Conservation (phyloP, 2,888 invertebrate genomes). For the Anoplius nigerrimus region DNA sequence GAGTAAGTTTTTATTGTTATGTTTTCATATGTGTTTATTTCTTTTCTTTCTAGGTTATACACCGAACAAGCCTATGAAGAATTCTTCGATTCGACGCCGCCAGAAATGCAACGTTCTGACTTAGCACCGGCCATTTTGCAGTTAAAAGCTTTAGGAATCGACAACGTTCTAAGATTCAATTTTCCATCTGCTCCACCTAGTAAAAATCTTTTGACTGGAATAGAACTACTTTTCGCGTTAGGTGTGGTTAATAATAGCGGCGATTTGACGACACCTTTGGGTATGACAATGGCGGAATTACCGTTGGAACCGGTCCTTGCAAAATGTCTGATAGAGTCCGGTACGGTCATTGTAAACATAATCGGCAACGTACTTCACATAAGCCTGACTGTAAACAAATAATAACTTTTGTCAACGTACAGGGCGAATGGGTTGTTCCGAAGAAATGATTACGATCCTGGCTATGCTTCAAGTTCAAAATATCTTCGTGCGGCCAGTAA, state of each 20-base stretch:
- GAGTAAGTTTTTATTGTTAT: not conserved
- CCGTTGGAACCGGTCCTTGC: conserved; percentile 92
- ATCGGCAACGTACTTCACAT: not conserved
- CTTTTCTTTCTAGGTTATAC: conserved; percentile 79
- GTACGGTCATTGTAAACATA: conserved; percentile 66
- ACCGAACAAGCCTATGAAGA: conserved; percentile 86
- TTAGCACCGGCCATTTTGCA: conserved; percentile 90
- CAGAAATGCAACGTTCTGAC: conserved; percentile 95
- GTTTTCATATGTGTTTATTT: not conserved
- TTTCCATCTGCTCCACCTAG: conserved; percentile 96
- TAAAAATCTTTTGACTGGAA: conserved; percentile 86
- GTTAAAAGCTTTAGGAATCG: conserved; percentile 94
- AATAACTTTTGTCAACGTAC: conserved; percentile 15
- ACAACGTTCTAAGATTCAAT: conserved; percentile 92
- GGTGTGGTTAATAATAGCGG: conserved; percentile 87
- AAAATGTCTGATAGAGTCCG: conserved; percentile 88
- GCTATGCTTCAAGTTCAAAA: conserved; percentile 97
- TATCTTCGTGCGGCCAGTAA: conserved; percentile 85
- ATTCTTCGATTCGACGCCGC: conserved; percentile 84
- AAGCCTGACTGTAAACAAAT: not conserved
- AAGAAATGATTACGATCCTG: conserved; percentile 92
- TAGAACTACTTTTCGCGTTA: conserved; percentile 93
- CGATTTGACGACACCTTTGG: conserved; percentile 85
- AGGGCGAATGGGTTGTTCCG: conserved; percentile 93
- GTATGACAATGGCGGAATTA: conserved; percentile 92